Conservation (phyloP, 1,140 invertebrate species). For the Nomia melanderi region DNA sequence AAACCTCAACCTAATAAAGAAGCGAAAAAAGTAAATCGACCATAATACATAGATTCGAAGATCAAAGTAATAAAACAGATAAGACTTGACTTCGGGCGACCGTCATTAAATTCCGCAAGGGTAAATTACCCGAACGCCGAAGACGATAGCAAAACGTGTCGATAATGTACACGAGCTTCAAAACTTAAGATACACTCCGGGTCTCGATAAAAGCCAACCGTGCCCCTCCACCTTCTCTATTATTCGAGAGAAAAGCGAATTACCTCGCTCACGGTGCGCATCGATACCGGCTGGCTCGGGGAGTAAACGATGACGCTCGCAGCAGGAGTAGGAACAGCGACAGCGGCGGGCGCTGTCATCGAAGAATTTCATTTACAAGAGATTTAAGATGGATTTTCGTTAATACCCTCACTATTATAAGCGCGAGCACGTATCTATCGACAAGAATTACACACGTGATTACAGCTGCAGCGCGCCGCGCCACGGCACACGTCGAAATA, state of each 20-base stretch:
- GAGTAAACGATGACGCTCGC: neutral
- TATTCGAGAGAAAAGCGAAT: constrained; percentile 29
- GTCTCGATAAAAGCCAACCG: constrained; percentile 27
- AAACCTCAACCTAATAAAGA: neutral
- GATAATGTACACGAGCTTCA: neutral
- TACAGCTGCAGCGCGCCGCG: constrained; percentile 43
- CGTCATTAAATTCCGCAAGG: neutral
- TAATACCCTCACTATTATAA: constrained; percentile 30
- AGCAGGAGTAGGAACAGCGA: too few relatives aligned
- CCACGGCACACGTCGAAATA: constrained; percentile 39
- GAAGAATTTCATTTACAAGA: constrained; percentile 41
- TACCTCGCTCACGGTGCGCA: constrained; percentile 10
- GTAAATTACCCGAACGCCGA: neutral
- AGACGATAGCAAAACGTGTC: neutral
- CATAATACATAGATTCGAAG: too few relatives aligned
- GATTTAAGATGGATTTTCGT: constrained; percentile 42
- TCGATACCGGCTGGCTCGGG: neutral
- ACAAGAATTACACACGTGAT: constrained; percentile 58
- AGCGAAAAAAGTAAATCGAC: neutral
- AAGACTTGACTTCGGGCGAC: neutral
- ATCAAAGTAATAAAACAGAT: neutral
- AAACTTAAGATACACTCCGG: constrained; percentile 25
- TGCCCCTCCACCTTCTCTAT: neutral
- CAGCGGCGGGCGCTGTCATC: too few relatives aligned
- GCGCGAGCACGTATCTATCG: neutral